Base-by-base conservation (phyloP, 2,888 invertebrate genomes). In the Hylaea fasciaria region DNA sequence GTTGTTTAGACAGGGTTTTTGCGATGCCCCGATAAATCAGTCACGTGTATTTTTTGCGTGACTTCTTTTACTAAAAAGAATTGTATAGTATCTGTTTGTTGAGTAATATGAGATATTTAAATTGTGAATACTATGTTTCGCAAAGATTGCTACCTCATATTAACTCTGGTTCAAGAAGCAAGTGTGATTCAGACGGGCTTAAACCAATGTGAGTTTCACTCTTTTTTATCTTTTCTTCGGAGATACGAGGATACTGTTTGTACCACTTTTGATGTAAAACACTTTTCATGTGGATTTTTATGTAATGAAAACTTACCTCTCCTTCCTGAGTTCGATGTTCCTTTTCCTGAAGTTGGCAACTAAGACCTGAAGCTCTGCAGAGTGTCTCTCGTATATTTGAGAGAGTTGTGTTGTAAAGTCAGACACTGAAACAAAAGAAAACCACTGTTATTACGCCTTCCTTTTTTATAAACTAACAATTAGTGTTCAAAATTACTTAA, bases 341-440 rank as follows among this genome's bases (percentile, higher is more conserved):
- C 95, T 94, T 85, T 97, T 96, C 51, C 97, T 94, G 89, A 96
- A 98, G 86, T 95, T 96, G 70, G 97, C 96, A 56, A 98, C 97
- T 74, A 98, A 93, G 68, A 95, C 93, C 83, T 97, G 97, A 68
- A 98, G 93, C 83, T 97, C 97, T 69, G 96, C 95, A 12, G 97
- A 97, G 86, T 98, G 97, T 74, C 96, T 95, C 86, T 97, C 97
- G 93, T 98, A 97, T 82, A 97, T 94, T 79, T 96, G 96, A 66
- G 97, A 96, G 89, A 98, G 92, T 88, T 97, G 96, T 79, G 97
- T 96, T 62, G 97, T 96, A 91, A 98, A 98, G 92, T 98, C 98
- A 71, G 97, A 96, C 84, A 98, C 98, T 98, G 94, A 12, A 95
- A 94, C 76, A 90, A 85, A 72, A 61, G 12, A 29, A 17, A 17